Evolutionary conservation across 2,113 vertebrate species (phyloP), one percentile per base, ranked within the genome.

Genomic region (Hepsetus odoe): DNA sequence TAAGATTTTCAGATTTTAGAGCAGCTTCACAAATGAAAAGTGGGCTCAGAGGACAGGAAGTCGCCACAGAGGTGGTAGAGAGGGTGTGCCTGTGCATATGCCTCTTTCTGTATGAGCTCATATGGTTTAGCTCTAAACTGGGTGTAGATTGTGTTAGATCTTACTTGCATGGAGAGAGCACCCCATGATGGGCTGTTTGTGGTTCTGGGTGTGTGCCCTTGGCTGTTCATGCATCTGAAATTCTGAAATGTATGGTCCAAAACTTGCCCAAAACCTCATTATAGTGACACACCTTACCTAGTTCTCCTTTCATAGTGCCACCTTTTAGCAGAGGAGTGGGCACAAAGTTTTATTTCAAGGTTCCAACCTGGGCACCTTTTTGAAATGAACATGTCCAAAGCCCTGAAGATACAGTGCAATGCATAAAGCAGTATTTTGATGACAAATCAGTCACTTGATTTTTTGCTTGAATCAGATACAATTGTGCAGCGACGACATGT

Each of bases 181-280:
- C 89, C 71, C 85, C 88, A 71, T 40, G 22, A 49, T 56, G 73
- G 64, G 64, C 72, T 80, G 87, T 91, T 91, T 93, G 91, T 89
- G 91, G 92, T 92, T 92, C 88, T 92, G 89, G 91, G 92, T 76
- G 91, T 91, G 86, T 90, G 58, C 81, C 68, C 77, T 56, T 59
- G 22, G 77, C 72, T 69, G 84, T 90, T 89, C 87, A 82, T 89
- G 64, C 89, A 90, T 88, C 85, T 83, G 85, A 90, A 87, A 76
- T 86, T 87, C 85, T 90, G 86, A 80, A 88, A 84, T 86, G 86
- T 90, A 88, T 88, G 69, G 81, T 90, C 81, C 28, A 79, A 79
- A 85, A 74, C 51, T 87, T 77, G 81, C 86, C 83, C 83, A 87
- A 89, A 88, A 90, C 88, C 90, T 90, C 89, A 89, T 46, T 14